Conservation (phyloP, 2,888 invertebrate species). For the Sinopyrophorus schimmeli region DNA sequence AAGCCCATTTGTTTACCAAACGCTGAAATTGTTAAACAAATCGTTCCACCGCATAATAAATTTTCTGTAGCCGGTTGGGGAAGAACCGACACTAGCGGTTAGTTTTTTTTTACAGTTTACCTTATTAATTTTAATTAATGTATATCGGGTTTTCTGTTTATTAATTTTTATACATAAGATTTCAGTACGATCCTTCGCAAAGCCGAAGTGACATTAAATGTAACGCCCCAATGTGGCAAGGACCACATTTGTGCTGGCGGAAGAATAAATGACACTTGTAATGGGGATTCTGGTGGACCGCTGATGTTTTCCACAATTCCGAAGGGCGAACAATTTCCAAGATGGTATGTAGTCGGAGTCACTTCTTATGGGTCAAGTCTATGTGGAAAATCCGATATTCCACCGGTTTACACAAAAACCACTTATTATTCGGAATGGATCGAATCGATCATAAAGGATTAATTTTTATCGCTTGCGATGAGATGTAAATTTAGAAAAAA, state of each 20-base stretch:
- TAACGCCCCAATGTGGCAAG: not conserved
- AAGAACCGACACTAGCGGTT: too few relatives aligned
- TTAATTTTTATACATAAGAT: too few relatives aligned
- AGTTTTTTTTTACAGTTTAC: too few relatives aligned
- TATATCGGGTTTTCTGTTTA: too few relatives aligned
- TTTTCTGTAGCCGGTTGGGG: too few relatives aligned
- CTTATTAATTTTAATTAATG: too few relatives aligned
- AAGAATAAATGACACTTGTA: too few relatives aligned
- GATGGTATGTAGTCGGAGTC: conserved; percentile 65
- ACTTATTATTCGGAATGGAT: conserved; percentile 68
- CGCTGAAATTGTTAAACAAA: not conserved
- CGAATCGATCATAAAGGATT: conserved; percentile 25
- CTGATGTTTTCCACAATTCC: too few relatives aligned
- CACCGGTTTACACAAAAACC: conserved; percentile 71
- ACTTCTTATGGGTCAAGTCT: conserved; percentile 69
- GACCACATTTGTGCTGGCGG: too few relatives aligned
- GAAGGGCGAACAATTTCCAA: too few relatives aligned
- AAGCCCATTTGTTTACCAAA: not conserved
- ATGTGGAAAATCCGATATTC: conserved; percentile 66
- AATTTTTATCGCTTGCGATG: not conserved
- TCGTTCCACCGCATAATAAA: not conserved
- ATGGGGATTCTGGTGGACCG: too few relatives aligned
- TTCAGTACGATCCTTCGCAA: not conserved
- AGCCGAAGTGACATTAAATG: not conserved
- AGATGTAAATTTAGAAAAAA: not conserved